Evolutionary conservation across 2,888 invertebrate species (phyloP), one percentile per base, ranked within the genome.

Genomic region (Rhagophthalmus giganteus): DNA sequence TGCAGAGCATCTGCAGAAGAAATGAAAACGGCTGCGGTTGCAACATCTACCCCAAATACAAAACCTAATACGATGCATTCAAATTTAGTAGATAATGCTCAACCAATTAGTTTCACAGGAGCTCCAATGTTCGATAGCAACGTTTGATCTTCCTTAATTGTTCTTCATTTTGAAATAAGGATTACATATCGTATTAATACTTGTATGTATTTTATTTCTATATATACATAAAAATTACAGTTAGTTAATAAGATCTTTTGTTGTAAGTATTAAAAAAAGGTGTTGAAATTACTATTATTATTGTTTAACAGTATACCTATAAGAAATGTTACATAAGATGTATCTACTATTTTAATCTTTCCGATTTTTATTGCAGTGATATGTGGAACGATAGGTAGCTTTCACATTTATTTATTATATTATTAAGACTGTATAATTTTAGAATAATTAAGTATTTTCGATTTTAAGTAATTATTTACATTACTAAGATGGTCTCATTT

Each of bases 61-160:
- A 47, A 55, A 40, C 57, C 55, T 35, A 54, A 53, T 52, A 83
- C 80, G 63, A 85, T 86, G 75, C 84, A 84, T 65, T 84, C 88
- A 65, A 86, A 82, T 68, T 84, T 91, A 70, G 87, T 91, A 65
- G 82, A 85, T 69, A 87, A 90, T 79, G 89, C 88, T 70, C 87
- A 88, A 75, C 89, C 90, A 31, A 82, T 87, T 74, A 84, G 86
- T 76, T 83, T 87, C 74, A 84, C 87, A 60, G 84, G 82, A 65
- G 79, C 81, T 70, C 87, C 89, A 58, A 72, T 78, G 52, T 80
- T 77, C 59, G 83, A 83, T 67, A 85, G 84, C 70, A 83, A 83
- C 72, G 83, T 85, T 75, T 85, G 82, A 84, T 55, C 45, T 10
- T 15, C 13, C 37, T 31, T 15, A 28, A 39, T 40, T 34, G 32